Percentiles rank a stretch among this genome's conserved stretches.
These are phyloP conservation scores for Ladona fulva DNA, from an alignment of 1,140 invertebrate genomes.

Conservation along the genomic window DNA sequence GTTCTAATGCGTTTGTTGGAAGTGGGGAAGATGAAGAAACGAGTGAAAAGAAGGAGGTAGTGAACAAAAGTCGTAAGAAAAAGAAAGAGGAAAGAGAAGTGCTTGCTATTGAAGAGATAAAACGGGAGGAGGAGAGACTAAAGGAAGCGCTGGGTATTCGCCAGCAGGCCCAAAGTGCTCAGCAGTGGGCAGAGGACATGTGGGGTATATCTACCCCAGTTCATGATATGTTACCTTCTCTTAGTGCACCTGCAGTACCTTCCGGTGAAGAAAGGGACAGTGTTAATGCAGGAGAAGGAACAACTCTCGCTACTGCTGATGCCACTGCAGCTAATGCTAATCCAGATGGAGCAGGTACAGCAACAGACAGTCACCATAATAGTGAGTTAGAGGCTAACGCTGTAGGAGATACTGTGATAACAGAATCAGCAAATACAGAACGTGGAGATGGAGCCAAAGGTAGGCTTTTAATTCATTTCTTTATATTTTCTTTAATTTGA, in stretches of 20 bases:
- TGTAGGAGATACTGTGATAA: no score
- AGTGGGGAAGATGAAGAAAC: constrained; percentile 13
- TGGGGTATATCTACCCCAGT: neutral
- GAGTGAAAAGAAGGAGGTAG: constrained; percentile 15
- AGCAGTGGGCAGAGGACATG: neutral
- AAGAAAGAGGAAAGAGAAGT: constrained; percentile 17
- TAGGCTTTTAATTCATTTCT: neutral
- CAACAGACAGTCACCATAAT: neutral
- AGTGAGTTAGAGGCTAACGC: no score
- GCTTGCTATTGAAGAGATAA: constrained; percentile 16
- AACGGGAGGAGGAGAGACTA: constrained; percentile 15
- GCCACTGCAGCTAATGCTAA: neutral
- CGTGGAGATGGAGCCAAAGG: neutral
- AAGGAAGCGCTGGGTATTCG: neutral
- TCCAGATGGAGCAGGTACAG: neutral
- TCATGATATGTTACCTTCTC: neutral
- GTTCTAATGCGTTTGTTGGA: neutral
- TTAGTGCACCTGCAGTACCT: neutral
- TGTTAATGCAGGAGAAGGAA: neutral
- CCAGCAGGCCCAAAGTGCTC: neutral
- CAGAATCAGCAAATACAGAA: neutral
- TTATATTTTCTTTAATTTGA: no score
- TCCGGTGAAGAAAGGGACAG: neutral
- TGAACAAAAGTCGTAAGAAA: neutral
- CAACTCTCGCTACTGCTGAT: neutral